Base-by-base conservation (phyloP, 2,888 invertebrate species). In the Lithophane leautieri region DNA sequence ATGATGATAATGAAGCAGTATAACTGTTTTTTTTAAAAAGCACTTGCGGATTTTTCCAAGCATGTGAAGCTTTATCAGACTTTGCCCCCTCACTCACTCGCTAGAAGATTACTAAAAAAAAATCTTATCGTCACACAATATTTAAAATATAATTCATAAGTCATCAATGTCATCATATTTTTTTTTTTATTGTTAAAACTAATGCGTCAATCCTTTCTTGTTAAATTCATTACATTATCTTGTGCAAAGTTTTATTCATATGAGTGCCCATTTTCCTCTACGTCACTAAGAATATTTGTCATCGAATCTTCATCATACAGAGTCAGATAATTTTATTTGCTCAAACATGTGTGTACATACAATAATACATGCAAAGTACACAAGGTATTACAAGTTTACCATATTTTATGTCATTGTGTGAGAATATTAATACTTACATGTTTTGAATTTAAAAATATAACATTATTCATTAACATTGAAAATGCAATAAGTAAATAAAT, bases 191-290 rank as follows among this genome's bases (percentile, higher is more conserved):
- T 42, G 6, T 19, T 42, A 16, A 63, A 61, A 63, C 9, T n/a
- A 28, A 42, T 63, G 63, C 42, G 63, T 63, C 63, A 42, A 19
- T 25, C 42, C 0, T 1, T 63, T 63, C 40, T 42, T n/a, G 42
- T 42, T 42, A 63, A 42, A 63, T 62, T 62, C 16, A 62, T 63
- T 63, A 42, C n/a, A 42, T 62, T 63, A 63, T 63, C n/a, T 42
- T 42, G 9, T 42, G 62, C 40, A 62, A 62, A 40, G n/a, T 16
- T n/a, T 40, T 42, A 42, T 42, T n/a, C 2, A 4, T 4, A 40
- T 1, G 8, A n/a, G n/a, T 16, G n/a, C 0, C n/a, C 9, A 9
- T n/a, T 16, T 62, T 42, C 16, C 9, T 42, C 9, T 14, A 16
- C 4, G 9, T n/a, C 16, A n/a, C n/a, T 42, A 1, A n/a, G 9